Evolutionary conservation across 2,113 vertebrate genomes (phyloP).

Genomic region (Choloepus hoffmanni): DNA sequence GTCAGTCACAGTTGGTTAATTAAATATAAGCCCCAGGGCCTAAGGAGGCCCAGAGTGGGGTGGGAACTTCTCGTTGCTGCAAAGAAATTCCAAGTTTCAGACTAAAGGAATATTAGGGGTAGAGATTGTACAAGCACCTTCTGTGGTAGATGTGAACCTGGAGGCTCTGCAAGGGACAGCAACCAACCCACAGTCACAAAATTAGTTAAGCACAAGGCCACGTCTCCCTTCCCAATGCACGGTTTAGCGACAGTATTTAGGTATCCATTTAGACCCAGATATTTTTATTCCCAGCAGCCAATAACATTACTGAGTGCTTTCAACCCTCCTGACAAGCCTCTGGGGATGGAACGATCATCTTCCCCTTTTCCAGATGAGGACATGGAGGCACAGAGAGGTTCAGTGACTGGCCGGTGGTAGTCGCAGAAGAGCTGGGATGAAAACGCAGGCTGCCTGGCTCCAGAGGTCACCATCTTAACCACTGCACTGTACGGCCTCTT

Average conservation of each 20-base stretch:
- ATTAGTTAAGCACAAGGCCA: not conserved
- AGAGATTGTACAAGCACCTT: not conserved
- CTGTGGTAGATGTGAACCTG: not conserved
- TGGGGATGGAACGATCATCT: no score
- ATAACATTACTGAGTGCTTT: not conserved
- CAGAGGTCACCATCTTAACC: not conserved
- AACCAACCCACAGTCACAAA: not conserved
- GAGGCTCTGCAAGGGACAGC: not conserved
- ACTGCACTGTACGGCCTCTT: fast-evolving
- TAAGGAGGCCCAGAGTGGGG: not conserved
- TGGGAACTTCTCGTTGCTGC: not conserved
- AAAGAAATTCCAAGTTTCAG: not conserved
- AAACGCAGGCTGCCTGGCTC: fast-evolving
- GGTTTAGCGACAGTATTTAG: not conserved
- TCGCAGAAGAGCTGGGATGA: not conserved
- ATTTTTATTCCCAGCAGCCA: not conserved
- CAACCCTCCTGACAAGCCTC: not conserved
- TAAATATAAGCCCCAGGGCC: constrained; percentile 33
- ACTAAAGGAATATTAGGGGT: not conserved
- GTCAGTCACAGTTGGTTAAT: not conserved
- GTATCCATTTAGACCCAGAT: not conserved
- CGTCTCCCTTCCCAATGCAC: not conserved
- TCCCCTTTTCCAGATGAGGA: not conserved
- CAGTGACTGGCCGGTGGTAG: no score
- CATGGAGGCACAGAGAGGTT: not conserved